Conservation (phyloP, 2,888 invertebrate genomes). For the Lingula anatina region DNA sequence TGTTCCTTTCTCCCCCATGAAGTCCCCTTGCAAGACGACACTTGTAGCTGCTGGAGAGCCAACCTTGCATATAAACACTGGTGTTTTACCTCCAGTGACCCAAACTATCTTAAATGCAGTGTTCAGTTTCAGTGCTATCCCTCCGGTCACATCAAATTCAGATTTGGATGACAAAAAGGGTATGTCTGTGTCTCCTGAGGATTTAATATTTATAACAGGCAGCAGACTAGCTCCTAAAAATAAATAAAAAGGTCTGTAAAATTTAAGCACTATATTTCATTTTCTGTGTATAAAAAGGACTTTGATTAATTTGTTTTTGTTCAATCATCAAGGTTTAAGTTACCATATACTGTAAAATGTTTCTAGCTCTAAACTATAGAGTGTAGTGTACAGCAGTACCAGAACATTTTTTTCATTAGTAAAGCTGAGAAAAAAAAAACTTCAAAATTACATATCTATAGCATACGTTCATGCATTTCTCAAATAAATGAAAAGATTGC, state of each 20-base stretch:
- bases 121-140: constrained; percentile 22
- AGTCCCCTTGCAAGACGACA: too few relatives aligned
- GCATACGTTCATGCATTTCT: too few relatives aligned
- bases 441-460: too few relatives aligned
- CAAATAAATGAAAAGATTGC: too few relatives aligned
- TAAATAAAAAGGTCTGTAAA: background rate
- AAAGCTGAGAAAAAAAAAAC: too few relatives aligned
- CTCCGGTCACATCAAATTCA: constrained; percentile 28
- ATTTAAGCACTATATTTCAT: background rate
- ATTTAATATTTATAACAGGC: constrained; percentile 9
- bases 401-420: too few relatives aligned
- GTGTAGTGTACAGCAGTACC: too few relatives aligned
- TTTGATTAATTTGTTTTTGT: too few relatives aligned
- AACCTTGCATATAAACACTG: constrained; percentile 22
- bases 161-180: constrained; percentile 9
- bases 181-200: constrained; percentile 9
- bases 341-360: too few relatives aligned
- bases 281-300: background rate
- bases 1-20: too few relatives aligned
- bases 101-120: constrained; percentile 23
- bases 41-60: constrained; percentile 12
- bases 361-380: too few relatives aligned
- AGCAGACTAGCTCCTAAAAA: constrained; percentile 19
- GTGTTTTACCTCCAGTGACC: constrained; percentile 11
- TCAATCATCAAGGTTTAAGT: too few relatives aligned